Conservation (phyloP, 1,140 invertebrate species). For the Solen grandis region DNA sequence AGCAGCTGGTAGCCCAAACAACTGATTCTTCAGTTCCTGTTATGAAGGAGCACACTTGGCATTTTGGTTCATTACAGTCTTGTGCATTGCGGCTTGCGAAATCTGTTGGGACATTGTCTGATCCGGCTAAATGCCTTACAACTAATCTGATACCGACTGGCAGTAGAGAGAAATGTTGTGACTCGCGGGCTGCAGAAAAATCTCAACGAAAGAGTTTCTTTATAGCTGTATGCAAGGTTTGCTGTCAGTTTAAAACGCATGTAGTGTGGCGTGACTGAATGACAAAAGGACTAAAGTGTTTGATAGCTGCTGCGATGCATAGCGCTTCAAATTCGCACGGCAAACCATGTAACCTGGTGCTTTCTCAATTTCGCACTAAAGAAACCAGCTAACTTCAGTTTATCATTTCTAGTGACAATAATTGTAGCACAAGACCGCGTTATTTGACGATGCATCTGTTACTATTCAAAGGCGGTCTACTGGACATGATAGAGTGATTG, state of each 20-base stretch:
- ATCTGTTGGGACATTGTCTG: constrained; percentile 48
- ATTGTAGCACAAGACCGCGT: constrained; percentile 1
- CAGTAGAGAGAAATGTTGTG: constrained; percentile 48
- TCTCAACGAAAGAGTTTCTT: constrained; percentile 53
- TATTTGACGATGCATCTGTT: background rate
- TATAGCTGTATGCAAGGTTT: constrained; percentile 52
- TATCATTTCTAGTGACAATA: background rate
- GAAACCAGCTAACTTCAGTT: background rate
- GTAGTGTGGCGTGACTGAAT: background rate
- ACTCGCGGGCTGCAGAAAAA: constrained; percentile 57
- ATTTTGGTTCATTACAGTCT: constrained; percentile 23
- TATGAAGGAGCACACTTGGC: constrained; percentile 28
- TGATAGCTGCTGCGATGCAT: background rate
- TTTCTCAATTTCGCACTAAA: background rate
- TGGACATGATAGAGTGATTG: background rate
- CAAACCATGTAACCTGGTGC: background rate
- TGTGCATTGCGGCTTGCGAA: constrained; percentile 51
- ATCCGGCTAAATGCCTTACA: constrained; percentile 38
- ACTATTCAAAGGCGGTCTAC: background rate
- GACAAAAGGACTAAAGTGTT: background rate
- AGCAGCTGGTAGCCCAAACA: background rate
- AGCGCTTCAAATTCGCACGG: background rate
- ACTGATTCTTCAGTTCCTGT: constrained; percentile 32
- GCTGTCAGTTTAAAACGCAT: background rate
- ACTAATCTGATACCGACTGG: constrained; percentile 31